Evolutionary conservation across 2,888 invertebrate species (phyloP).

Genomic region (Trachelus stipa): DNA sequence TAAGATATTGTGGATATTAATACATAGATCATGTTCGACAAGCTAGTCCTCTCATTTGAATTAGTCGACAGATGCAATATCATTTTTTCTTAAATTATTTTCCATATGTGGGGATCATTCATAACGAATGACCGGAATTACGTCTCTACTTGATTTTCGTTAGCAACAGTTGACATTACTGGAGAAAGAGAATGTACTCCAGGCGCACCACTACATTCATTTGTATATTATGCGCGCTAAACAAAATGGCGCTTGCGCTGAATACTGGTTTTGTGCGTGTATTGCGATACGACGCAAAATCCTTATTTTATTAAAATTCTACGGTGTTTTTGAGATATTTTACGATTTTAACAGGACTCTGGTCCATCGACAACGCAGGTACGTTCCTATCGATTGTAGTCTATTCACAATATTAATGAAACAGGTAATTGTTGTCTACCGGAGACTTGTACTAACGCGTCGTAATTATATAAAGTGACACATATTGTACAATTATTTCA

Average conservation of each 20-base stretch:
- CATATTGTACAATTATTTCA: neutral
- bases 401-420: neutral
- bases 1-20: constrained; percentile 60
- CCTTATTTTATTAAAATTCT: neutral
- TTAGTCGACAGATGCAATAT: neutral
- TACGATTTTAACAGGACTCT: neutral
- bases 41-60: neutral
- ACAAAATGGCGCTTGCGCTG: neutral
- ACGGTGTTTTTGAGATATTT: neutral
- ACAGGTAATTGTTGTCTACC: neutral
- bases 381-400: neutral
- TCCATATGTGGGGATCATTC: neutral
- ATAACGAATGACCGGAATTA: neutral
- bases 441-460: neutral
- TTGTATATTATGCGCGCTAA: neutral
- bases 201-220: neutral
- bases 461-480: neutral
- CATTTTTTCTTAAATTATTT: neutral
- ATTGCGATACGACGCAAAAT: neutral
- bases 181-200: neutral
- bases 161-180: neutral
- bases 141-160: neutral
- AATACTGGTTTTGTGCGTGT: neutral
- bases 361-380: neutral
- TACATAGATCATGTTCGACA: constrained; percentile 37